Evolutionary conservation across 1,140 invertebrate genomes (phyloP), one percentile per base, ranked within the genome.

Genomic region (Eulimnadia texana): DNA sequence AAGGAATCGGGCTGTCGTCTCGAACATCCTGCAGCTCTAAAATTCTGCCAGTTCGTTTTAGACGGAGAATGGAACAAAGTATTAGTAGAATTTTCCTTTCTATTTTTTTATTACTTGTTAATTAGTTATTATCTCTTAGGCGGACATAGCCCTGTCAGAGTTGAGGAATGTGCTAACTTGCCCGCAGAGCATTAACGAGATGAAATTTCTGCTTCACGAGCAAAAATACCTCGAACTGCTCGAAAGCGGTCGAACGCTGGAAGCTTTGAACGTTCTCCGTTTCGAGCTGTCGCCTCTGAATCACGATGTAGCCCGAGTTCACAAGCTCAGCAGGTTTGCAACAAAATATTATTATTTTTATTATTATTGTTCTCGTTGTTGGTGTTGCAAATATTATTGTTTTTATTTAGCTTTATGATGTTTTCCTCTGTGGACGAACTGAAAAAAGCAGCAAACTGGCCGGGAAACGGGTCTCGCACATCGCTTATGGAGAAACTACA

Each of bases 171-270:
- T 93, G 67, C 78, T 93, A 61, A 85, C 84, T 66, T 78, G 76
- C 67, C 76, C 82, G 80, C 80, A 83, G 66, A 84, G 80, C 74
- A 73, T 86, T 63, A 74, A 84, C 67, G 90, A 96, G 79, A 97
- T 98, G 93, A 93, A 91, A 73, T 97, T 97, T 80, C 79, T 95
- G 66, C 76, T 98, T 62, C 76, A 96, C 66, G 93, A 98, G 74
- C 93, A 98, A 79, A 97, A 98, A 75, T 98, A 96, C 78, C 77
- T 98, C 66, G 94, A 98, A 78, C 84, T 84, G 73, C 78, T 98
- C 66, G 93, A 97, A 75, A 89, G 93, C 72, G 89, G 90, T 20
- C 80, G 86, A 69, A 84, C 87, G 55, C 75, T 97, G 66, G 93
- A 97, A 72, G 94, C 94, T 49, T 76, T 98, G 62, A 86, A 94